A percentile compares a stretch with the other conserved stretches of the same genome.
These are phyloP conservation scores for Rhopilema esculentum DNA, from an alignment of 30 jellyfish, hydroid and myxozoan genomes.

Conservation along the genomic window DNA sequence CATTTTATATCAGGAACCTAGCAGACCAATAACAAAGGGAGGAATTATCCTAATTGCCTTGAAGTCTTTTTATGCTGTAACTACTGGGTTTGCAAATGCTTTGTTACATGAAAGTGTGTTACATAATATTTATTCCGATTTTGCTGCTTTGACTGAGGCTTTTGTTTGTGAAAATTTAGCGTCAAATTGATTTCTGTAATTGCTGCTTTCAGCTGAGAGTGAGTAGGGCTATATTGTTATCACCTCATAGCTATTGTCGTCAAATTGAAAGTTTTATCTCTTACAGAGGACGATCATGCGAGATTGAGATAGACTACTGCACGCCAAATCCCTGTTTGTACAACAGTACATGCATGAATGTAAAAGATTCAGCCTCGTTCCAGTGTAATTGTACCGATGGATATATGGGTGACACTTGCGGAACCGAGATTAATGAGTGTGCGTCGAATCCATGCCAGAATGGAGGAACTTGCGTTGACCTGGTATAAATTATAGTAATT, in stretches of 20 bases:
- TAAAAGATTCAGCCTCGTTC: constrained; percentile 48
- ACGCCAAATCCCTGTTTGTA: constrained; percentile 93
- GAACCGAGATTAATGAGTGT: constrained; percentile 86
- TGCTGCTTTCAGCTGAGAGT: background rate
- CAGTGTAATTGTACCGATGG: constrained; percentile 85
- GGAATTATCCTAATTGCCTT: too few species aligned
- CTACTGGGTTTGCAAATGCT: too few species aligned
- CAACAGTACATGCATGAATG: constrained; percentile 81
- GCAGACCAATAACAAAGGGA: too few species aligned
- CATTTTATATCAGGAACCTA: too few species aligned
- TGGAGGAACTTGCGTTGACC: constrained; percentile 79
- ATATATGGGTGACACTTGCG: constrained; percentile 83
- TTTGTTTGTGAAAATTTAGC: too few species aligned
- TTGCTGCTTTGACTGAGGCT: too few species aligned
- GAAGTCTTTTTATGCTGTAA: too few species aligned
- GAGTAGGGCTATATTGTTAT: background rate
- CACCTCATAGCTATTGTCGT: too few species aligned
- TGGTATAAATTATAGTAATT: constrained; percentile 67
- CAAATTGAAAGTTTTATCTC: too few species aligned
- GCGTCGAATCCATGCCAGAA: constrained; percentile 84
- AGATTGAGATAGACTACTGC: constrained; percentile 86
- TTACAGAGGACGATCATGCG: constrained; percentile 86
- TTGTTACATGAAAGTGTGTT: too few species aligned
- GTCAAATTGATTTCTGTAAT: too few species aligned
- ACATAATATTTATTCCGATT: too few species aligned